phyloP scores from a whole-genome alignment of 2,797 vertebrate species.

The Centropyge bicolor region DNA sequence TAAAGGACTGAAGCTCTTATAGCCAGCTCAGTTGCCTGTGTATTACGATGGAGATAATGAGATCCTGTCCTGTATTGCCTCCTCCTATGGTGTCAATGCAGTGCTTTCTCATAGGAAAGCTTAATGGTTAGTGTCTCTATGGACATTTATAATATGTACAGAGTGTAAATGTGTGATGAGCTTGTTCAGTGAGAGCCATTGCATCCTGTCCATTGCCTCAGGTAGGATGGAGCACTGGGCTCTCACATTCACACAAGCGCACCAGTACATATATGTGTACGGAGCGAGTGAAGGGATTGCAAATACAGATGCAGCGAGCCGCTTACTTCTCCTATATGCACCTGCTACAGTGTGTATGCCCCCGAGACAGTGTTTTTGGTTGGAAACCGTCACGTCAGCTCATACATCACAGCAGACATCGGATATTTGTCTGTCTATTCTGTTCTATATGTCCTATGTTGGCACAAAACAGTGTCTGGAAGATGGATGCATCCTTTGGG shows the following conservation, averaged over 20 bases:
- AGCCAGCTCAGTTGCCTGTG: neutral
- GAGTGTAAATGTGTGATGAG: constrained; percentile 18
- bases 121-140: neutral
- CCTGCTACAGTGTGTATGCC: neutral
- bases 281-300: neutral
- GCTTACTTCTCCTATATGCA: neutral
- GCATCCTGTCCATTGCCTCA: constrained; percentile 1
- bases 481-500: constrained; percentile 15
- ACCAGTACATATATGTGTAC: neutral
- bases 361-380: constrained; percentile 4
- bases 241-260: neutral
- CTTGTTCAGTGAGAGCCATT: neutral
- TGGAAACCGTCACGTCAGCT: constrained; percentile 7
- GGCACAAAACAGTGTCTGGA: neutral
- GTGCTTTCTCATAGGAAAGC: neutral
- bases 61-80: neutral
- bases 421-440: neutral
- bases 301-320: neutral
- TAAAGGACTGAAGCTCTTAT: neutral
- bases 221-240: neutral
- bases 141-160: constrained; percentile 12
- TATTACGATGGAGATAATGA: constrained; percentile 21
- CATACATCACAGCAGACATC: neutral
- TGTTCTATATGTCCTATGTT: constrained; percentile 3
- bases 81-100: neutral